Percentiles rank a stretch among this genome's conserved stretches.
These are phyloP conservation scores for Syngnathus rostellatus DNA, from an alignment of 2,797 vertebrate genomes.

Conservation along the genomic window DNA sequence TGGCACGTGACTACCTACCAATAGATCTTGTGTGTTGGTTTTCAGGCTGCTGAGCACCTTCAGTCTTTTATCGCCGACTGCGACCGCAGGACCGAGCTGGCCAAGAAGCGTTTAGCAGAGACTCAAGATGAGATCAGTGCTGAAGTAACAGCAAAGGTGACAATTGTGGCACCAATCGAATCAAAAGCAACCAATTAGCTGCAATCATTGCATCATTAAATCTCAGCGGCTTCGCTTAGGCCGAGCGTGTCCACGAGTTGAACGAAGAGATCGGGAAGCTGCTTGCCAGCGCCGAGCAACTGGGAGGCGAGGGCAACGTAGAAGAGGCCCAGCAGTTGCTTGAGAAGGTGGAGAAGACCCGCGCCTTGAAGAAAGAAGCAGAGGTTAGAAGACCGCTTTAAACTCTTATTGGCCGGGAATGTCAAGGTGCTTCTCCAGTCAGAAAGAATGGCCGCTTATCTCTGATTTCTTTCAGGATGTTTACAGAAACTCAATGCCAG, in stretches of 20 bases:
- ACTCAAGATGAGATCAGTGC: conserved; percentile 98
- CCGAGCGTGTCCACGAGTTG: conserved; percentile 92
- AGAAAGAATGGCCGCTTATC: background rate
- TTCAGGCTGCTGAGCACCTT: conserved; percentile 90
- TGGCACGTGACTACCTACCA: too few relatives aligned
- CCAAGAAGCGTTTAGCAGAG: conserved; percentile 94
- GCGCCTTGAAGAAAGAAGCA: conserved; percentile 89
- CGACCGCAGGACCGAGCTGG: conserved; percentile 91
- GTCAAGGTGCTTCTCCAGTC: background rate
- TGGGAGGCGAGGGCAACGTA: conserved; percentile 93
- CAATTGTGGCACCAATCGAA: background rate
- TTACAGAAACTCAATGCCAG: conserved; percentile 97
- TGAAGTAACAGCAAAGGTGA: conserved; percentile 95
- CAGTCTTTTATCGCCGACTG: conserved; percentile 98
- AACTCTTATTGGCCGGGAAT: background rate
- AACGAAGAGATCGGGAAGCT: conserved; percentile 98
- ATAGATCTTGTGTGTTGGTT: conserved; percentile 3
- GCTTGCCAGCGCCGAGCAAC: conserved; percentile 89
- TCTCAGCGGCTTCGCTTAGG: conserved; percentile 64
- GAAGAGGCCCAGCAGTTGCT: conserved; percentile 94
- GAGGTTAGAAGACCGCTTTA: conserved; percentile 72
- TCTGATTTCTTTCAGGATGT: conserved; percentile 73
- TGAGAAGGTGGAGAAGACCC: conserved; percentile 95
- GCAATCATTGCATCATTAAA: background rate
- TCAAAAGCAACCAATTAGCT: background rate